Conservation (phyloP, 2,888 invertebrate species). For the Aplocera efformata region DNA sequence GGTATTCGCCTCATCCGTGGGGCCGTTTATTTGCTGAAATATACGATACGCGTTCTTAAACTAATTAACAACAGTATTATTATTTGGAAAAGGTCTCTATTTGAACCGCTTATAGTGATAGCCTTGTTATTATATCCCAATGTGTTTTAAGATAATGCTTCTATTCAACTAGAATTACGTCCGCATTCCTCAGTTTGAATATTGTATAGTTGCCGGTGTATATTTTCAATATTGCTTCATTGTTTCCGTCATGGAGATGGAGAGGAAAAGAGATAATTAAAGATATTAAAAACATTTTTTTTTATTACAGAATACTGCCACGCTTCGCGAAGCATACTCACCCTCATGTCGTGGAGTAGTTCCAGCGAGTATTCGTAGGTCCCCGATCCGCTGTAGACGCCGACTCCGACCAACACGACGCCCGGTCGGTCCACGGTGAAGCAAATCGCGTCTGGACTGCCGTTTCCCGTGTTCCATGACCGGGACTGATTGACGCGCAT, state of each 20-base stretch:
- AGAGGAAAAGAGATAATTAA: too few species aligned
- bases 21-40: slow-evolving; percentile 59
- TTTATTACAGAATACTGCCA: too few species aligned
- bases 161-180: too few species aligned
- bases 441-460: slow-evolving; percentile 97
- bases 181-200: too few species aligned
- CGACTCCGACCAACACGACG: slow-evolving; percentile 92
- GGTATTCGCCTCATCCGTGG: slow-evolving; percentile 66
- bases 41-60: background rate
- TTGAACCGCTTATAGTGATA: too few species aligned
- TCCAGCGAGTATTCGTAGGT: slow-evolving; percentile 95
- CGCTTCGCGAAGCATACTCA: slow-evolving; percentile 26
- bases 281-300: too few species aligned
- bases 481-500: slow-evolving; percentile 93
- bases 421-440: slow-evolving; percentile 95
- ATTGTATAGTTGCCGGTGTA: too few species aligned
- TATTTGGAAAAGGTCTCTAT: background rate
- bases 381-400: slow-evolving; percentile 93
- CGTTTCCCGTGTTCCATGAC: slow-evolving; percentile 98
- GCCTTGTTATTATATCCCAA: too few species aligned
- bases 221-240: background rate
- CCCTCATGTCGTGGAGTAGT: slow-evolving; percentile 84
- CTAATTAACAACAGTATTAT: background rate
- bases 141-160: too few species aligned
- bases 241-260: too few species aligned